Conservation (phyloP, 2,888 invertebrate genomes). For the Polietes domitor region DNA sequence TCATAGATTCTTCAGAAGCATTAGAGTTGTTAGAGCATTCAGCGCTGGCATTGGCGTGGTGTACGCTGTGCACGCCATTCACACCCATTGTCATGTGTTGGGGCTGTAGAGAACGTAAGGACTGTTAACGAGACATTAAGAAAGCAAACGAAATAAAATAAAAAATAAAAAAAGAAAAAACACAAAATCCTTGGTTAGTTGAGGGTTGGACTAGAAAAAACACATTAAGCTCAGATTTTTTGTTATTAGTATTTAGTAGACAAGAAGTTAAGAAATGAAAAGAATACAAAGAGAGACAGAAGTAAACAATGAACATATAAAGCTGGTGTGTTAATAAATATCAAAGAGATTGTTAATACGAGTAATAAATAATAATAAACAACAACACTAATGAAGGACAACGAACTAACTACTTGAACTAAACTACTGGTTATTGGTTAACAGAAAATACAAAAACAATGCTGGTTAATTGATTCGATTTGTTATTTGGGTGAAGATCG, state of each 20-base stretch:
- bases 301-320: constrained; percentile 2
- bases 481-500: not conserved
- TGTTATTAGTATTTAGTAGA: not conserved
- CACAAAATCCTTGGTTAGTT: constrained; percentile 67
- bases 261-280: not conserved
- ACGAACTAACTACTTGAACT: not conserved
- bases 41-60: constrained; percentile 20
- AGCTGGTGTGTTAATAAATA: constrained; percentile 1
- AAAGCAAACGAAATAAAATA: constrained; percentile 46
- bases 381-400: not conserved
- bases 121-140: constrained; percentile 68
- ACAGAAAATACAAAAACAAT: not conserved
- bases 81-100: constrained; percentile 66
- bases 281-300: not conserved
- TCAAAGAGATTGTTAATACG: constrained; percentile 12
- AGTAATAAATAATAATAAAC: not conserved
- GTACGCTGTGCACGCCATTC: constrained; percentile 48
- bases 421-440: constrained; percentile 1
- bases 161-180: constrained; percentile 23
- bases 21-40: constrained; percentile 55
- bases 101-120: constrained; percentile 73
- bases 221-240: not conserved
- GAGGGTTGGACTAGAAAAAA: constrained; percentile 40
- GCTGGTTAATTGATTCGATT: constrained; percentile 16
- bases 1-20: constrained; percentile 80